Percentiles rank a stretch among this genome's conserved stretches.
phyloP scores from a whole-genome alignment of 2,888 invertebrate species.

The Brenthis hecate region DNA sequence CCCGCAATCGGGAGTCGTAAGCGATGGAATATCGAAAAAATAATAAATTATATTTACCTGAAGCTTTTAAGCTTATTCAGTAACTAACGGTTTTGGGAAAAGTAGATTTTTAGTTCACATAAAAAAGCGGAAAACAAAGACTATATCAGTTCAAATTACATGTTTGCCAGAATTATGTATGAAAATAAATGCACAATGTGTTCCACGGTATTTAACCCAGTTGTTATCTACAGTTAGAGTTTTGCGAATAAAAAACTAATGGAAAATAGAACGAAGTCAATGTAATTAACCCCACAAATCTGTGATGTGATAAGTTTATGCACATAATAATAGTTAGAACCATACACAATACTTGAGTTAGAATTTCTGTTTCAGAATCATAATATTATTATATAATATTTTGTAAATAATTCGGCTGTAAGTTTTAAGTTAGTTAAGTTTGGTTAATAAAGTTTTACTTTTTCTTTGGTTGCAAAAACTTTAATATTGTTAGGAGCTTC shows the following conservation, averaged over 20 bases:
- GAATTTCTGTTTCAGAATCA: background rate
- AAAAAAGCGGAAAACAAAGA: slow-evolving; percentile 1
- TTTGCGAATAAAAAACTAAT: slow-evolving; percentile 23
- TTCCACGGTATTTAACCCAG: slow-evolving; percentile 34
- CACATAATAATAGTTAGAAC: slow-evolving; percentile 10
- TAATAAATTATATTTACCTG: too few relatives aligned
- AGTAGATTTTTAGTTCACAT: background rate
- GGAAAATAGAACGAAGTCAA: slow-evolving; percentile 24
- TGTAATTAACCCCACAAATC: slow-evolving; percentile 24
- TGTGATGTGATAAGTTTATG: slow-evolving; percentile 25
- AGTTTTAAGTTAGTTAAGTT: too few relatives aligned
- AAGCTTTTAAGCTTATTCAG: background rate
- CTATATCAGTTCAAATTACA: background rate
- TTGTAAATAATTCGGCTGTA: too few relatives aligned
- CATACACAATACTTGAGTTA: background rate
- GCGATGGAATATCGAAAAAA: too few relatives aligned
- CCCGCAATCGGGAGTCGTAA: too few relatives aligned
- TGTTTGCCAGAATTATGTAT: slow-evolving; percentile 2
- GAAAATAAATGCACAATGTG: background rate
- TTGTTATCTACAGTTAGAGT: slow-evolving; percentile 34
- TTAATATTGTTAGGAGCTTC: too few relatives aligned
- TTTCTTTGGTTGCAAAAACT: too few relatives aligned
- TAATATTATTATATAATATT: background rate
- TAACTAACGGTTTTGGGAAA: slow-evolving; percentile 1
- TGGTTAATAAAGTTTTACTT: too few relatives aligned